A percentile compares a stretch with the other conserved stretches of the same genome.
phyloP scores from a whole-genome alignment of 2,113 vertebrate species.

The Lophochroa leadbeateri region DNA sequence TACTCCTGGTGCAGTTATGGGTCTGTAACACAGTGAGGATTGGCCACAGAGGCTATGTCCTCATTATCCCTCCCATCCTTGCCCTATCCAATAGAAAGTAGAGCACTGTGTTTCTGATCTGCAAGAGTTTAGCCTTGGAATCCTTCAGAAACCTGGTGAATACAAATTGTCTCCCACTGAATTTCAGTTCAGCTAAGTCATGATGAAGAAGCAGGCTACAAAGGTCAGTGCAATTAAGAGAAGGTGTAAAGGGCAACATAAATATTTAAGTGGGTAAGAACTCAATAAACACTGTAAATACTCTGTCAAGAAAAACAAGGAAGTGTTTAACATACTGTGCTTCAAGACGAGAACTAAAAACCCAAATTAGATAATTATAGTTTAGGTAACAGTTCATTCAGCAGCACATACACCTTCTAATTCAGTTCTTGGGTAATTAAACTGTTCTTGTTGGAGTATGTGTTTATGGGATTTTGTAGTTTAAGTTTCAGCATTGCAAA shows the following conservation, averaged over 20 bases:
- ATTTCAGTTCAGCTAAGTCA: background rate
- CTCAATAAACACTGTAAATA: background rate
- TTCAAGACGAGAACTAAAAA: background rate
- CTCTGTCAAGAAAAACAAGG: background rate
- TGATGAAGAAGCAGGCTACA: background rate
- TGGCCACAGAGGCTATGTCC: background rate
- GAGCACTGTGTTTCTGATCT: background rate
- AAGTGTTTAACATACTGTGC: background rate
- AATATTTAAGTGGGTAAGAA: background rate
- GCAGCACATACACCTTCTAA: background rate
- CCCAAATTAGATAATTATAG: background rate
- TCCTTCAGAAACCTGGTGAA: background rate
- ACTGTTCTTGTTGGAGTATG: background rate
- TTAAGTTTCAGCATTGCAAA: background rate
- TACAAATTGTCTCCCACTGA: background rate
- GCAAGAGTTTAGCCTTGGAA: background rate
- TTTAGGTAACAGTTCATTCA: background rate
- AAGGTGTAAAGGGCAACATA: background rate
- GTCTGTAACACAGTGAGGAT: background rate
- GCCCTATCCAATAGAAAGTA: background rate
- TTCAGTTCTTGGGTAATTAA: background rate
- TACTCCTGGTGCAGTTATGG: background rate
- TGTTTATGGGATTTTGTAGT: background rate
- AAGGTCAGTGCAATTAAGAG: slow-evolving; percentile 14
- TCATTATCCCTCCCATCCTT: background rate